Conservation (phyloP, 2,888 invertebrate genomes). For the Agrochola macilenta region DNA sequence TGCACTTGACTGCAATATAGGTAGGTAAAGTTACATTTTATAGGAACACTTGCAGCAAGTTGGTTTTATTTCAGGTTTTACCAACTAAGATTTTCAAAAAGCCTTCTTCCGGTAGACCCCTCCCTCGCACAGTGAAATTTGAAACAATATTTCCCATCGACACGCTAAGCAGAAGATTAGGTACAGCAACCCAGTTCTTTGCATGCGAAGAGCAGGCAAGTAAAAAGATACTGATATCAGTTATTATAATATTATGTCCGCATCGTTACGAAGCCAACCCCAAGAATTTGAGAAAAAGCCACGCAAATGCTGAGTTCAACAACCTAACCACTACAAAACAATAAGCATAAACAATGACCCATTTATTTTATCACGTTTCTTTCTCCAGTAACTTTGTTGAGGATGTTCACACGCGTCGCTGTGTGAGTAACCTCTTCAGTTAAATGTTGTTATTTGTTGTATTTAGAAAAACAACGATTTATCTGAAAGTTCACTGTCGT, state of each 20-base stretch:
- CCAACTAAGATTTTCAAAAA: not conserved
- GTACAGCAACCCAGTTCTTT: not conserved
- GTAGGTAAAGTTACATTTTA: no score
- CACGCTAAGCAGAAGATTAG: no score
- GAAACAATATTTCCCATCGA: no score
- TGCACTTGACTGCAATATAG: not conserved
- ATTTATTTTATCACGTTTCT: conserved; percentile 51
- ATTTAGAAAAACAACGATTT: conserved; percentile 50
- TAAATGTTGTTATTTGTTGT: conserved; percentile 29
- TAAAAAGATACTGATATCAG: no score
- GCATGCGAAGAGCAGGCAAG: not conserved
- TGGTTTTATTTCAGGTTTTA: not conserved
- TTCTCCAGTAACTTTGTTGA: conserved; percentile 16
- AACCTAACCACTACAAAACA: conserved; percentile 9
- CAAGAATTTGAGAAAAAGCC: not conserved
- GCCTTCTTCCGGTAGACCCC: not conserved
- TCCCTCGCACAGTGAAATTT: no score
- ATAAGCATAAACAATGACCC: conserved; percentile 45
- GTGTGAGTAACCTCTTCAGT: conserved; percentile 42
- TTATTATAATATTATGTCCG: no score
- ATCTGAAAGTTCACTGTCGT: conserved; percentile 46
- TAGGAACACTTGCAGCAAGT: not conserved
- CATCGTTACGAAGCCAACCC: not conserved
- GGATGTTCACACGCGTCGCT: not conserved
- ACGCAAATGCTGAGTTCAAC: not conserved